A percentile compares a stretch with the other conserved stretches of the same genome.
These are phyloP conservation scores for Mesocentrotus franciscanus DNA, from an alignment of 53 echinoderm and acorn worm genomes.

Conservation along the genomic window DNA sequence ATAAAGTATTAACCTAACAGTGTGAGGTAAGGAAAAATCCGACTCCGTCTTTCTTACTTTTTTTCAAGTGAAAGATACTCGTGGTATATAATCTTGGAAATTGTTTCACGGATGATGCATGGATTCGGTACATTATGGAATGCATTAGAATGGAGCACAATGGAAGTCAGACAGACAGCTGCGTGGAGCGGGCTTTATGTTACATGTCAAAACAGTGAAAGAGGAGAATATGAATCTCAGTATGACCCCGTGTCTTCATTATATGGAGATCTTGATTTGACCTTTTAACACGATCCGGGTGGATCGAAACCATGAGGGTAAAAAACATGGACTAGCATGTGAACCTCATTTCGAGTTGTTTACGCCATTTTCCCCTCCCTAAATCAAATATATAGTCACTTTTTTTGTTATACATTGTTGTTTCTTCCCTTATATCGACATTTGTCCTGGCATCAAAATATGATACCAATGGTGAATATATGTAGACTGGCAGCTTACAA, in stretches of 20 bases:
- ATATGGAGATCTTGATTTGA: not conserved
- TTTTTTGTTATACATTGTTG: not conserved
- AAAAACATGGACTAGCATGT: not conserved
- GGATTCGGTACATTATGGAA: not conserved
- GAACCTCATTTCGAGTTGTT: not conserved
- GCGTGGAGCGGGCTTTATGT: conserved; percentile 3
- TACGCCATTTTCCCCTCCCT: not conserved
- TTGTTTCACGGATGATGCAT: not conserved
- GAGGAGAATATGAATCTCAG: conserved; percentile 6
- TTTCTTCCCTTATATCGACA: not conserved
- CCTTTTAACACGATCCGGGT: conserved; percentile 18
- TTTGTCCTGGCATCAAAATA: not conserved
- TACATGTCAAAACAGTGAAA: conserved; percentile 4
- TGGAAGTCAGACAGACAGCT: conserved; percentile 32
- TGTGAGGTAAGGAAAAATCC: too few relatives aligned
- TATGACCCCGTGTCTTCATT: conserved; percentile 31
- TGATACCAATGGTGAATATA: not conserved
- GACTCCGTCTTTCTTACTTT: not conserved
- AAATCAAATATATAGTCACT: not conserved
- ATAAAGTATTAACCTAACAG: too few relatives aligned
- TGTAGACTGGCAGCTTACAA: not conserved
- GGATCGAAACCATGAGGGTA: conserved; percentile 11
- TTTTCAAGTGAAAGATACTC: not conserved
- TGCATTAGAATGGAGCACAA: not conserved
- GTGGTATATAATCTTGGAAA: not conserved